Base-by-base conservation (phyloP, 2,888 invertebrate species). In the Lobophora halterata region DNA sequence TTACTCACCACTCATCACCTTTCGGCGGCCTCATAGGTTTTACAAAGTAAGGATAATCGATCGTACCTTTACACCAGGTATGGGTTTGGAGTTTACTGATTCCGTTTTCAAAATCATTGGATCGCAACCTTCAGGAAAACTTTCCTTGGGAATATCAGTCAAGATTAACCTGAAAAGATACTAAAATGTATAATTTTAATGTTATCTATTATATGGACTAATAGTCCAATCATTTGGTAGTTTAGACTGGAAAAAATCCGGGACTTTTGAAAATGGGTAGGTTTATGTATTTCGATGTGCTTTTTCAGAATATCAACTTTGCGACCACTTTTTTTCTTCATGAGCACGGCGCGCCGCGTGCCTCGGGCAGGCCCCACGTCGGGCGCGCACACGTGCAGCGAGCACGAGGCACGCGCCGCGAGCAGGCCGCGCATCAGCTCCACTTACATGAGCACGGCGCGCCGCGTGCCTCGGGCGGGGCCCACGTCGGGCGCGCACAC, bases 371-470 rank as follows among this genome's bases (percentile, higher is more conserved):
- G 30, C 6, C 74, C 76, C 2, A 42, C 74, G 53, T 71, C 63
- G 1, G 71, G 68, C 44, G 61, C 66, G 30, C 46, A 43, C 27
- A 79, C 72, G 30, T 40, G 56, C 34, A 64, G 32, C 5, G 39
- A 4, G 36, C 42, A 30, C 20, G 55, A 1, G 0, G 57, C 39
- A 19, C 65, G 63, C 35, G 71, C 54, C 16, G 48, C 12, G 13
- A 24, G n/a, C 24, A 26, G 13, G 13, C 3, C 6, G 10, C 23
- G 9, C 5, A 7, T 21, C 10, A 21, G 5, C 1, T n/a, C 21
- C 8, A 8, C 7, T 50, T 2, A 78, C 81, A 75, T 73, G 34
- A 81, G 67, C 13, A 79, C 79, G 3, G 73, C 69, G 1, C 77
- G 65, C 7, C 64, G 68, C 6, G 57, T 38, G 31, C 80, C 77